Evolutionary conservation across 2,797 vertebrate species (phyloP), one percentile per base, ranked within the genome.

Genomic region (Poecile montanus): DNA sequence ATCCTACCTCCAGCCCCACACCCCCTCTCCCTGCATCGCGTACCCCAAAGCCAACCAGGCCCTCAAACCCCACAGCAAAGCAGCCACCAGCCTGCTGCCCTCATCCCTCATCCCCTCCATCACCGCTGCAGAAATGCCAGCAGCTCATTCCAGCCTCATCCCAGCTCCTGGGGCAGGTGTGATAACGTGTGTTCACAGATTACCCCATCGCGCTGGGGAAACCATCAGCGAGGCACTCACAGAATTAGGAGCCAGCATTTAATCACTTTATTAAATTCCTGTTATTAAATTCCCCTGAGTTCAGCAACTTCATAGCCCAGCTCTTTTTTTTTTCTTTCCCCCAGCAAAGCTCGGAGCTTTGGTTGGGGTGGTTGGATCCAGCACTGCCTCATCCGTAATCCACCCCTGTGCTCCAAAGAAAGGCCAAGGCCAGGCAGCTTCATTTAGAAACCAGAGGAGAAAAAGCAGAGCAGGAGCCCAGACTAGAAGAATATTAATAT

Each of bases 401-500:
- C 47, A 54, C 17, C 62, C 74, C 66, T 2, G 5, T 27, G 54
- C 53, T 88, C 67, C 3, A 3, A 58, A 57, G 61, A 36, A 96
- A 88, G 71, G 47, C 67, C 73, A 68, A 91, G 66, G 16, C 32
- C 8, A 0, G 32, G 54, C 74, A 82, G 53, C 74, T 91, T 80
- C 70, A 58, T 92, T 93, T 79, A 40, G 61, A 93, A 87, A 88
- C 56, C 51, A 66, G 68, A 90, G 44, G 12, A 62, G 48, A 57
- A 42, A 66, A 67, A 95, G 15, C 36, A 66, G 57, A 94, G 70
- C 32, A 45, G 71, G 76, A 94, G 53, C 40, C 38, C 47, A 85
- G 89, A 88, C 56, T 85, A 74, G 91, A 84, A 78, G 83, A 96
- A 87, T 78, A 95, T 97, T 93, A 96, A 94, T 94, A 93, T 95